phyloP scores from a whole-genome alignment of 2,888 invertebrate genomes.

The Drosophila diplacantha region DNA sequence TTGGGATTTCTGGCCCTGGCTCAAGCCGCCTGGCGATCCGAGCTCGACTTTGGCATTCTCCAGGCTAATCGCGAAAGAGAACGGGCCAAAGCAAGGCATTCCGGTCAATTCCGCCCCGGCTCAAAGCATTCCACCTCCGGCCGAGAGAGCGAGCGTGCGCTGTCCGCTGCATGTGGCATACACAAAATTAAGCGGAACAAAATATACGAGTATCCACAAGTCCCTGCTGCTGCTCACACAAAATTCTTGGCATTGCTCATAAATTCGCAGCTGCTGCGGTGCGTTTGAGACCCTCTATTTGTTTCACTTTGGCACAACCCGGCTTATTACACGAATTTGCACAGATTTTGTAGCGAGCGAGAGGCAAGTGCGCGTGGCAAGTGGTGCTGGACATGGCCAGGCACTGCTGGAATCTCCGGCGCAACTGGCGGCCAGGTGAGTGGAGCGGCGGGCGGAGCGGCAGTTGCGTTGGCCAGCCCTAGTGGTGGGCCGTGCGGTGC shows the following conservation, averaged over 20 bases:
- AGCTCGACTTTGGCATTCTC: slow-evolving; percentile 43
- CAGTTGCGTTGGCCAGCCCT: slow-evolving; percentile 10
- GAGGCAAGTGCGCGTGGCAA: slow-evolving; percentile 7
- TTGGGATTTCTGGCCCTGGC: slow-evolving; percentile 6
- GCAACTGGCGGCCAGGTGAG: slow-evolving; percentile 52
- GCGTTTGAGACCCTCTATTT: slow-evolving; percentile 36
- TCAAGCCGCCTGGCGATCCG: slow-evolving; percentile 14
- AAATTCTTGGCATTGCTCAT: slow-evolving; percentile 45
- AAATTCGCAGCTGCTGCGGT: slow-evolving; percentile 33
- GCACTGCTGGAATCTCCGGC: slow-evolving; percentile 58
- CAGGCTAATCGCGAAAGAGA: slow-evolving; percentile 45
- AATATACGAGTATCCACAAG: slow-evolving; percentile 6
- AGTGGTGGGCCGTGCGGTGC: slow-evolving; percentile 51
- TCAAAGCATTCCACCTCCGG: slow-evolving; percentile 37
- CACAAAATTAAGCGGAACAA: slow-evolving; percentile 8
- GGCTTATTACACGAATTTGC: slow-evolving; percentile 23
- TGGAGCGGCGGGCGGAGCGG: not conserved
- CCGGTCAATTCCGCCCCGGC: slow-evolving; percentile 32
- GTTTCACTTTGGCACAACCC: slow-evolving; percentile 15
- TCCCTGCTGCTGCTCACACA: slow-evolving; percentile 11
- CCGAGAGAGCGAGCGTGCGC: slow-evolving; percentile 24
- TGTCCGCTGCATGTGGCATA: slow-evolving; percentile 29
- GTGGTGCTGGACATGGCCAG: slow-evolving; percentile 33
- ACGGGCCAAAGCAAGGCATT: slow-evolving; percentile 36
- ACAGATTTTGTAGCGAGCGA: slow-evolving; percentile 22